Evolutionary conservation across 2,113 vertebrate genomes (phyloP).

Genomic region (Leptobrachium ailaonicum): DNA sequence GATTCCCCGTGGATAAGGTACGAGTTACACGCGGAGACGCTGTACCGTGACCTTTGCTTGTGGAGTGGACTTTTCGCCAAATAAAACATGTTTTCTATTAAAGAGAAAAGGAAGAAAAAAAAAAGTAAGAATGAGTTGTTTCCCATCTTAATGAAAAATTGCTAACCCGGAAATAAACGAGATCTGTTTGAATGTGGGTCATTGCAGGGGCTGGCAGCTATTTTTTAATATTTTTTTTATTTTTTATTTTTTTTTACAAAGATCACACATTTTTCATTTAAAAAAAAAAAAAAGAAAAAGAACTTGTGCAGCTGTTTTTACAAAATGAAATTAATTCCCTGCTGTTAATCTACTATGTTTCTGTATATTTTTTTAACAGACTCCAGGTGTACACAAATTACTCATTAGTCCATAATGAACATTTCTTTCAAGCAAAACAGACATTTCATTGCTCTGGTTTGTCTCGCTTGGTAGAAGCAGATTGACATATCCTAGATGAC

Average conservation of each 20-base stretch:
- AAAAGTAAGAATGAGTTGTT: constrained; percentile 52
- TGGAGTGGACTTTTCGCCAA: constrained; percentile 55
- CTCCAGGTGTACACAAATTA: constrained; percentile 62
- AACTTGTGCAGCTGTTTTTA: constrained; percentile 45
- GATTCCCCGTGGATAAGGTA: constrained; percentile 1
- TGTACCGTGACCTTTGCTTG: constrained; percentile 58
- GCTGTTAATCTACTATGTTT: constrained; percentile 59
- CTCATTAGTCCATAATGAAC: constrained; percentile 66
- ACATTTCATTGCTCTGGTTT: constrained; percentile 52
- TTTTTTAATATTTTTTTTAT: constrained; percentile 37
- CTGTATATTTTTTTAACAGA: constrained; percentile 57
- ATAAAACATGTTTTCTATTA: constrained; percentile 46
- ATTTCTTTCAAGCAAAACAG: constrained; percentile 54
- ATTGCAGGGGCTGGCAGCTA: constrained; percentile 32
- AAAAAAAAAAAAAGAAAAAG: neutral
- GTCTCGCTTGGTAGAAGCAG: neutral
- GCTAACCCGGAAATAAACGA: constrained; percentile 60
- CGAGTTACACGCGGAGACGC: constrained; percentile 61
- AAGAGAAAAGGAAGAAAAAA: too few species aligned
- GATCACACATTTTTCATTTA: too few species aligned
- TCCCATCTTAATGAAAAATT: constrained; percentile 60
- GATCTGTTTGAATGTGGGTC: constrained; percentile 52
- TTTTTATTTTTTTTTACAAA: too few species aligned
- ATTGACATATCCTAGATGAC: neutral
- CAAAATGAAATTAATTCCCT: constrained; percentile 55